Percentiles rank a stretch among this genome's conserved stretches.
Evolutionary conservation across 2,797 vertebrate species (phyloP).

Genomic region (Melanotaenia parkinsoni): DNA sequence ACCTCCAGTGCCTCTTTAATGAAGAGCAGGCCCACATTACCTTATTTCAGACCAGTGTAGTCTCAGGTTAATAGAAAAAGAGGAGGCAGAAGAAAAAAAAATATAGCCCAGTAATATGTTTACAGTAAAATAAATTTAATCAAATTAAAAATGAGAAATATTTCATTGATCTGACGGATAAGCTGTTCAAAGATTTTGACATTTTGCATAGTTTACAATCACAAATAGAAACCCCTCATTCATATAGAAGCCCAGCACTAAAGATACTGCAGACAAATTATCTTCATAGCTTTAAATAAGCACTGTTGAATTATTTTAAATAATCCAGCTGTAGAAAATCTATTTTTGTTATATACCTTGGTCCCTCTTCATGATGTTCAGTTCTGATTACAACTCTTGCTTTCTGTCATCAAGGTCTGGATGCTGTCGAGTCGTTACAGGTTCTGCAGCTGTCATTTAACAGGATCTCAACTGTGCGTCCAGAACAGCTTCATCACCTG

Average conservation of each 20-base stretch:
- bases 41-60: conserved; percentile 50
- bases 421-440: conserved; percentile 72
- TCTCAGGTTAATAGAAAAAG: conserved; percentile 47
- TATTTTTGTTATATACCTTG: conserved; percentile 16
- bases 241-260: background rate
- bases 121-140: background rate
- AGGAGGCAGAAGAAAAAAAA: conserved; percentile 32
- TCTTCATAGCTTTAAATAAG: conserved; percentile 1
- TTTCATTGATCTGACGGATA: conserved; percentile 8
- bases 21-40: conserved; percentile 66
- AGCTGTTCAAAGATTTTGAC: conserved; percentile 11
- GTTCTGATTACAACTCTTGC: conserved; percentile 27
- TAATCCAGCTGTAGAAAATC: conserved; percentile 11
- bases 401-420: conserved; percentile 69
- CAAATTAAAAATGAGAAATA: background rate
- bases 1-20: conserved; percentile 61
- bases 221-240: background rate
- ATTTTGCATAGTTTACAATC: background rate
- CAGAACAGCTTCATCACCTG: conserved; percentile 80
- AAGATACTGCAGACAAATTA: background rate
- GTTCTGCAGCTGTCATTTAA: conserved; percentile 87
- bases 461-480: conserved; percentile 77
- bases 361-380: conserved; percentile 4
- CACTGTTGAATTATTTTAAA: conserved; percentile 2
- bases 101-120: conserved; percentile 3